Evolutionary conservation across 1,140 invertebrate genomes (phyloP), one percentile per base, ranked within the genome.

Genomic region (Zelostemma sp.): DNA sequence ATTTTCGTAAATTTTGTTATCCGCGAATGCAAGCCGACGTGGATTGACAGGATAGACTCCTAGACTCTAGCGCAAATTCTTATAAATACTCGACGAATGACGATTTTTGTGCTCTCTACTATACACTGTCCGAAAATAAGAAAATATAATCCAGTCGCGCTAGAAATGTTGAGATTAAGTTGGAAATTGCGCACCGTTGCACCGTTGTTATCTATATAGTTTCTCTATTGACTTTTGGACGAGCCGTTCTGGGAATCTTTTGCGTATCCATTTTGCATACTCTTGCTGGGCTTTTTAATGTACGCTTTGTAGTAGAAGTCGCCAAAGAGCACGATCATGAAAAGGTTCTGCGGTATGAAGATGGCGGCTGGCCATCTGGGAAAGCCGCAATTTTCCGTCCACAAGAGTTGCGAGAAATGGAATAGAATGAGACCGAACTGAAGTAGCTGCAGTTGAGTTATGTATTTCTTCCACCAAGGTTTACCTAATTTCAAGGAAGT

Each of bases 271-370:
- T 79, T 76, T 57, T 73, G 45, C 6, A 17, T 0, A 16, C n/a
- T 45, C 64, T 73, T 48, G 33, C 1, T 6, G 6, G 33, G 49
- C 69, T 88, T 87, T 46, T 83, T 87, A 0, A 89, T 73, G 75
- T 97, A 97, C 0, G 91, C 86, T 76, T 93, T 91, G 53, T 90
- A 89, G 75, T 97, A 97, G 86, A 97, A 97, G 54, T 96, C 91
- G 1, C 87, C 86, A 76, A 97, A 97, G 1, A 97, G 85, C 50
- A 92, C 80, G 0, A 96, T 88, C 89, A 97, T 92, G 66, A 92
- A 92, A 1, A 90, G 25, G 72, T 91, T 90, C 75, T 93, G 91
- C 11, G 89, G 90, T n/a, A 92, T 80, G 40, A 92, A 87, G 17
- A 92, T 60, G 1, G 85, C 85, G 0, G 87, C 82, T 0, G 84